Percentiles rank a stretch among this genome's conserved stretches.
Conservation (phyloP, 2,888 invertebrate species). For the Andrena trimmerana region DNA sequence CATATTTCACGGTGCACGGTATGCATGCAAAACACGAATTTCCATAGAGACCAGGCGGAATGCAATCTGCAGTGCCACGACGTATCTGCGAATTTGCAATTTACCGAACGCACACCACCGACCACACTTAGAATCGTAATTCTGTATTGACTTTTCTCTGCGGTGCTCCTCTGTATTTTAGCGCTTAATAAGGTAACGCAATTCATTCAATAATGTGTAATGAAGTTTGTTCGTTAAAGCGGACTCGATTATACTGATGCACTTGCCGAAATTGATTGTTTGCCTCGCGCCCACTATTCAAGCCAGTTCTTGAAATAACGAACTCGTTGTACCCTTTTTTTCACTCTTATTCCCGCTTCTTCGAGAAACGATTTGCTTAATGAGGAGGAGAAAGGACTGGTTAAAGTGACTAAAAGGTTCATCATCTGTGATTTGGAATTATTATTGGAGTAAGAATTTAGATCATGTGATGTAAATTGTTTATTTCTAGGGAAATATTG, state of each 20-base stretch:
- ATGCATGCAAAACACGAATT: slow-evolving; percentile 58
- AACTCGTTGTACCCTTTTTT: not conserved
- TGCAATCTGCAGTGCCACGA: slow-evolving; percentile 44
- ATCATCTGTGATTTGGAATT: no score
- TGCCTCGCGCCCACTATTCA: not conserved
- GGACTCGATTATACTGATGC: slow-evolving; percentile 14
- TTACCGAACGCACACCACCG: slow-evolving; percentile 26
- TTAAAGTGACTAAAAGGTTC: no score
- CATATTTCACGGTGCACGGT: slow-evolving; percentile 46
- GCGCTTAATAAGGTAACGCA: slow-evolving; percentile 11
- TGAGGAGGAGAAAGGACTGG: no score
- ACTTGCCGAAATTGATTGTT: slow-evolving; percentile 16
- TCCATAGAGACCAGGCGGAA: slow-evolving; percentile 53
- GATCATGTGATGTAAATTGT: no score
- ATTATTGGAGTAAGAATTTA: no score
- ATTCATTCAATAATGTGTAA: slow-evolving; percentile 14
- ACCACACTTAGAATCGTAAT: slow-evolving; percentile 38
- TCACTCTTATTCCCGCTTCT: no score
- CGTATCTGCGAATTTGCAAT: slow-evolving; percentile 44
- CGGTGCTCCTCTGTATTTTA: not conserved
- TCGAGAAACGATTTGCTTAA: no score
- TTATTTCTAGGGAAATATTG: no score
- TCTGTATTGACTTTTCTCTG: slow-evolving; percentile 4
- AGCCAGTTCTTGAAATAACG: not conserved
- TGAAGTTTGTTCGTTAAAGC: slow-evolving; percentile 11